Evolutionary conservation across 2,113 vertebrate genomes (phyloP).

Genomic region (Boleophthalmus pectinirostris): DNA sequence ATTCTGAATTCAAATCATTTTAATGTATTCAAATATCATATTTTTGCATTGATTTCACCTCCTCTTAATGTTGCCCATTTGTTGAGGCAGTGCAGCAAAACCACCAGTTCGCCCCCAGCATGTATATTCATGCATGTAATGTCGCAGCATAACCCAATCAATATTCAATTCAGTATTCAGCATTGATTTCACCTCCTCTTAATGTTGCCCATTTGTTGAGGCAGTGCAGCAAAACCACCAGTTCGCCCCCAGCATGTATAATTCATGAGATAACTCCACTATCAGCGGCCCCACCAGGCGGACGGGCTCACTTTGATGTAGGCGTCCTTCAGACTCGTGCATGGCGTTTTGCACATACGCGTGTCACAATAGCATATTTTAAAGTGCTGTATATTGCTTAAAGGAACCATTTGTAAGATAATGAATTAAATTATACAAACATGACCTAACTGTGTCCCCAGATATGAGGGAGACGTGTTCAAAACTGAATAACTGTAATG

Average conservation of each 20-base stretch:
- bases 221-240: slow-evolving; percentile 34
- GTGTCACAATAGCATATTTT: too few relatives aligned
- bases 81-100: slow-evolving; percentile 40
- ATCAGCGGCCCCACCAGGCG: slow-evolving; percentile 49
- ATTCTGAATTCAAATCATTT: slow-evolving; percentile 10
- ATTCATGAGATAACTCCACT: slow-evolving; percentile 60
- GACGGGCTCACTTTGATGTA: slow-evolving; percentile 50
- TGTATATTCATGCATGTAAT: slow-evolving; percentile 71
- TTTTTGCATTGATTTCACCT: slow-evolving; percentile 27
- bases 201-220: slow-evolving; percentile 54
- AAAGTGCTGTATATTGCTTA: too few relatives aligned
- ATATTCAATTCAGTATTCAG: too few relatives aligned
- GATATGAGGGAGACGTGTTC: too few relatives aligned
- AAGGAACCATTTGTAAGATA: too few relatives aligned
- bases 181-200: slow-evolving; percentile 35
- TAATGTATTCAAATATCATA: neutral
- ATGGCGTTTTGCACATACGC: slow-evolving; percentile 10
- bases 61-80: slow-evolving; percentile 52
- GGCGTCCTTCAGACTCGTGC: slow-evolving; percentile 30
- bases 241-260: slow-evolving; percentile 48
- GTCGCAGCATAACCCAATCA: too few relatives aligned
- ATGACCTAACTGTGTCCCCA: too few relatives aligned
- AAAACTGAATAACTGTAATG: too few relatives aligned
- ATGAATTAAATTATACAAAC: too few relatives aligned
- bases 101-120: slow-evolving; percentile 26